Percentiles rank a stretch among this genome's conserved stretches.
These are phyloP conservation scores for Decapterus maruadsi DNA, from an alignment of 2,797 vertebrate genomes.

Conservation along the genomic window DNA sequence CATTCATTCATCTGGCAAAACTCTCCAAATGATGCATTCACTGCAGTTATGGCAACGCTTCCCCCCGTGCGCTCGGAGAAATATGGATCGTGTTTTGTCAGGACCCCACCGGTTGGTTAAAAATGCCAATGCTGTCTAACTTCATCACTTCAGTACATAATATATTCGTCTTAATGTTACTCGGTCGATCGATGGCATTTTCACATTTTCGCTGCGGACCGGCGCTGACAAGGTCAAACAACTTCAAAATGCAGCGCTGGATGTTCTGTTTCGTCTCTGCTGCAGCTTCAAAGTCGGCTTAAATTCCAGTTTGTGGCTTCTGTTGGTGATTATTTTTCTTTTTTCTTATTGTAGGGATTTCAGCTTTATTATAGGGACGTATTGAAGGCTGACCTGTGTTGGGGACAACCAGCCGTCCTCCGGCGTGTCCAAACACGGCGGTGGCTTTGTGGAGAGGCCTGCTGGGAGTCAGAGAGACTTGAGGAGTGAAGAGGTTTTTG, in stretches of 20 bases:
- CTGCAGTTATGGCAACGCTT: background rate
- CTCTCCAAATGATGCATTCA: background rate
- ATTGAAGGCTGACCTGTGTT: conserved; percentile 89
- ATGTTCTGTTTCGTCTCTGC: background rate
- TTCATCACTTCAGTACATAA: conserved; percentile 47
- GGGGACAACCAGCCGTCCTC: conserved; percentile 92
- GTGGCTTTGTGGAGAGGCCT: conserved; percentile 87
- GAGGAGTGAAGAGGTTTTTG: conserved; percentile 85
- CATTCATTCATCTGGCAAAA: background rate
- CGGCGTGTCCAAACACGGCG: conserved; percentile 91
- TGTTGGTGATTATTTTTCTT: background rate
- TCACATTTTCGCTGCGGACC: conserved; percentile 32
- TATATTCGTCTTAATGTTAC: conserved; percentile 41
- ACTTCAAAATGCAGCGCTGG: conserved; percentile 21
- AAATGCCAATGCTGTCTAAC: conserved; percentile 44
- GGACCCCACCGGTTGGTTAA: background rate
- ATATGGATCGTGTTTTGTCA: conserved; percentile 25
- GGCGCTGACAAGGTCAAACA: conserved; percentile 58
- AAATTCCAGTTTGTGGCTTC: conserved; percentile 9
- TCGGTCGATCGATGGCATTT: conserved; percentile 34
- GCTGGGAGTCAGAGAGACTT: conserved; percentile 78
- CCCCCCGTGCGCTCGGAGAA: background rate
- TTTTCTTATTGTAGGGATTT: background rate
- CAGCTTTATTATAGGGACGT: background rate
- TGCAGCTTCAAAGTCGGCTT: background rate